A percentile compares a stretch with the other conserved stretches of the same genome.
phyloP scores from a whole-genome alignment of 1,140 invertebrate genomes.

The Meteorus sp. region DNA sequence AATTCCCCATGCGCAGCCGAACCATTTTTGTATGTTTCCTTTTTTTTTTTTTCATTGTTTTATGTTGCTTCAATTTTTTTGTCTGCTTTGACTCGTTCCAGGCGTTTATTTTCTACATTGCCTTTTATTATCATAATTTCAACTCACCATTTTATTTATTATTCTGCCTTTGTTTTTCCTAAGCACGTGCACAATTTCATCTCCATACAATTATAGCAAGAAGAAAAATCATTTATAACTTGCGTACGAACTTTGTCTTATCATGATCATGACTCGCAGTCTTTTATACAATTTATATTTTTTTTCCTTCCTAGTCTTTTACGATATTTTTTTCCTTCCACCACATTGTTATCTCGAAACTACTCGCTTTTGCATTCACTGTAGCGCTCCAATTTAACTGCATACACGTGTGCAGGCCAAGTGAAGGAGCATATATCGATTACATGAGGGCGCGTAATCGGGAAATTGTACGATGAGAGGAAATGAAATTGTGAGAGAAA shows the following conservation, averaged over 20 bases:
- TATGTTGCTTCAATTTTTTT: neutral
- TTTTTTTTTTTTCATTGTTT: conserved; percentile 9
- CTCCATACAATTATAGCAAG: too few relatives aligned
- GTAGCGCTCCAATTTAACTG: conserved; percentile 5
- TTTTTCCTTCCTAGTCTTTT: neutral
- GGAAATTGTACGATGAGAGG: too few relatives aligned
- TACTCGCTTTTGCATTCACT: conserved; percentile 7
- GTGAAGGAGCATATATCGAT: conserved; percentile 26
- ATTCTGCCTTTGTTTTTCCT: neutral
- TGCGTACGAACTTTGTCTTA: neutral
- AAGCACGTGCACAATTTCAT: neutral
- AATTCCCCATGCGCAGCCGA: neutral
- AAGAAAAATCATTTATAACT: too few relatives aligned
- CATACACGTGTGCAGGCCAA: conserved; percentile 18
- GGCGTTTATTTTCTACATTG: too few relatives aligned
- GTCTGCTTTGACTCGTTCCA: too few relatives aligned
- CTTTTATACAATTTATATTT: neutral
- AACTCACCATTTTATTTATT: conserved; percentile 1
- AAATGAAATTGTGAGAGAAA: too few relatives aligned
- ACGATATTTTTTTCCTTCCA: too few relatives aligned
- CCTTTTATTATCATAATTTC: too few relatives aligned
- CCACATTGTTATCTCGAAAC: neutral
- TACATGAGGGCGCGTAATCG: conserved; percentile 21
- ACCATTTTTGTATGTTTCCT: neutral
- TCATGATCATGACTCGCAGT: too few relatives aligned